A percentile compares a stretch with the other conserved stretches of the same genome.
These are phyloP conservation scores for Cirrhinus mrigala DNA, from an alignment of 2,797 vertebrate species.

Conservation along the genomic window DNA sequence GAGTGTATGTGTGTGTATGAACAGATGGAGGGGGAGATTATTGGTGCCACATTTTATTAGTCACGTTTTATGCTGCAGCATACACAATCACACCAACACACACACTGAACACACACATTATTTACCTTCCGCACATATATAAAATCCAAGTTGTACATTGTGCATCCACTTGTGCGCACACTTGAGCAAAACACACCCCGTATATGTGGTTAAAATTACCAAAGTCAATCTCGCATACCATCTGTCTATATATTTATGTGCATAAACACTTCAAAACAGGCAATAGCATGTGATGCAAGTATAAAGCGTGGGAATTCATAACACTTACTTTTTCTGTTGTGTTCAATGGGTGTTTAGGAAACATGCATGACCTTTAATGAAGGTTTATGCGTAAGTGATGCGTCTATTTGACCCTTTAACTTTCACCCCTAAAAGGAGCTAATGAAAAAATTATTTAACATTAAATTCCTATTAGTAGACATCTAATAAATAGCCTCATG, in stretches of 20 bases:
- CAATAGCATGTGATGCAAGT: not conserved
- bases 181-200: constrained; percentile 5
- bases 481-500: too few species aligned
- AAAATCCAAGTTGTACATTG: constrained; percentile 8
- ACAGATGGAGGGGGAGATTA: constrained; percentile 68
- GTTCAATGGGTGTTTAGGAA: not conserved
- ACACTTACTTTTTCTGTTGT: not conserved
- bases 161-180: not conserved
- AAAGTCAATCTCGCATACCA: constrained; percentile 25
- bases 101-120: constrained; percentile 23
- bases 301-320: not conserved
- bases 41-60: constrained; percentile 62
- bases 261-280: constrained; percentile 13
- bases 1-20: constrained; percentile 60
- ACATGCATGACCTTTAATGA: not conserved
- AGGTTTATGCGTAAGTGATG: not conserved
- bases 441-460: too few species aligned
- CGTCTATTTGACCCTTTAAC: too few species aligned
- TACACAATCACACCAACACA: constrained; percentile 34
- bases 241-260: not conserved
- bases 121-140: constrained; percentile 42
- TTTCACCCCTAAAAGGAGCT: too few species aligned
- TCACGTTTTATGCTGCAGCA: constrained; percentile 51
- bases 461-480: too few species aligned
- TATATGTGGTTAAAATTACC: not conserved